These are phyloP conservation scores for Osmerus mordax DNA, from an alignment of 2,113 vertebrate genomes.

Conservation along the genomic window DNA sequence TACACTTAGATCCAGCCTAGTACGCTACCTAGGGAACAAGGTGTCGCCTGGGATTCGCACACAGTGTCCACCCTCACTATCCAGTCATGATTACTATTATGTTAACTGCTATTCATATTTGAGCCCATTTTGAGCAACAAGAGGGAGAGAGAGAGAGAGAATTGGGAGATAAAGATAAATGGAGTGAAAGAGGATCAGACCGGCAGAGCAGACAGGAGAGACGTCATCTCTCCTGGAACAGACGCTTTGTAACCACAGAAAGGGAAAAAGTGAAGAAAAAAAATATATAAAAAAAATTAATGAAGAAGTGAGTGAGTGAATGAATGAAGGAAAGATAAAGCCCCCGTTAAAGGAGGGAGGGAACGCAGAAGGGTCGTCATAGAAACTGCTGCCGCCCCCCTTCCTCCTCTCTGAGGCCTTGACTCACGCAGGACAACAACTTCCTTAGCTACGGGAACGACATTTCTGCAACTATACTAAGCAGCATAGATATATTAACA, in stretches of 20 bases:
- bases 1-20: background rate
- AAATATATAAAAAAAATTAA: slow-evolving; percentile 17
- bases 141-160: slow-evolving; percentile 33
- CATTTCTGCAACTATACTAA: slow-evolving; percentile 66
- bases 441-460: slow-evolving; percentile 72
- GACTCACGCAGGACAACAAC: slow-evolving; percentile 67
- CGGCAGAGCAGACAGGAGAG: slow-evolving; percentile 20
- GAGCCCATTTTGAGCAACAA: slow-evolving; percentile 60
- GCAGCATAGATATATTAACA: slow-evolving; percentile 71
- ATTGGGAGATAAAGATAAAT: slow-evolving; percentile 52
- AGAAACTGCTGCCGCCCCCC: slow-evolving; percentile 26
- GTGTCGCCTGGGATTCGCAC: slow-evolving; percentile 60
- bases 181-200: slow-evolving; percentile 11
- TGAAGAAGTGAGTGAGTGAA: slow-evolving; percentile 33
- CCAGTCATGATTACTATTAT: slow-evolving; percentile 49
- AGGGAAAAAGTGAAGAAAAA: slow-evolving; percentile 17
- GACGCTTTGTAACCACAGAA: slow-evolving; percentile 30
- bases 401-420: slow-evolving; percentile 68
- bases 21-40: slow-evolving; percentile 27
- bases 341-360: slow-evolving; percentile 53
- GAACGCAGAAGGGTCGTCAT: slow-evolving; percentile 44
- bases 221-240: slow-evolving; percentile 1
- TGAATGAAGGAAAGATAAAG: slow-evolving; percentile 55
- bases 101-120: slow-evolving; percentile 66
- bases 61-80: slow-evolving; percentile 71